A percentile compares a stretch with the other conserved stretches of the same genome.
Conservation (phyloP, 2,888 invertebrate genomes). For the Netelia fuscicornis region DNA sequence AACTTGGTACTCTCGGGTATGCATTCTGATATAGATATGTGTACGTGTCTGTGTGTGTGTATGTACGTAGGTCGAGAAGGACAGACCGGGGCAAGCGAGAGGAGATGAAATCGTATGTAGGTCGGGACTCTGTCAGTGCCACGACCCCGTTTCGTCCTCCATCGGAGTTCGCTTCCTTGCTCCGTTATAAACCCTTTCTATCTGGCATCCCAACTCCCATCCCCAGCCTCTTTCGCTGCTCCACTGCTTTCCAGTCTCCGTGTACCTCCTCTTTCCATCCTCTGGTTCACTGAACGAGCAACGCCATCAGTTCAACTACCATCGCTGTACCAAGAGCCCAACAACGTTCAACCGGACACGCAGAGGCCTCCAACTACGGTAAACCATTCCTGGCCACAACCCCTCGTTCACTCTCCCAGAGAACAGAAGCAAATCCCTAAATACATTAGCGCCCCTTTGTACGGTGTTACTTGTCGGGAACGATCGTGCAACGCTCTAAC, state of each 20-base stretch:
- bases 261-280: slow-evolving; percentile 36
- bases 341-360: slow-evolving; percentile 36
- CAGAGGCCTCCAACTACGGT: slow-evolving; percentile 31
- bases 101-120: slow-evolving; percentile 78
- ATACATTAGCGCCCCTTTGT: slow-evolving; percentile 62
- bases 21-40: slow-evolving; percentile 9
- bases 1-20: background rate
- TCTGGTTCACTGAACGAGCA: slow-evolving; percentile 32
- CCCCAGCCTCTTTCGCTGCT: background rate
- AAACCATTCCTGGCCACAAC: slow-evolving; percentile 49
- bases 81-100: slow-evolving; percentile 60
- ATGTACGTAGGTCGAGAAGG: slow-evolving; percentile 15
- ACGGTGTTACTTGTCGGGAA: slow-evolving; percentile 41
- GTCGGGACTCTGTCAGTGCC: slow-evolving; percentile 80
- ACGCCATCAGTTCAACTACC: slow-evolving; percentile 14
- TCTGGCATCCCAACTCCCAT: background rate
- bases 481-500: slow-evolving; percentile 9
- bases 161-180: slow-evolving; percentile 36
- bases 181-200: slow-evolving; percentile 45
- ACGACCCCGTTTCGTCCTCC: slow-evolving; percentile 78
- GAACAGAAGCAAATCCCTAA: slow-evolving; percentile 57
- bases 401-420: slow-evolving; percentile 2
- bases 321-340: slow-evolving; percentile 7
- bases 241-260: slow-evolving; percentile 32
- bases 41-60: background rate